Percentiles rank a stretch among this genome's conserved stretches.
phyloP scores from a whole-genome alignment of 2,113 vertebrate species.

The Dascyllus trimaculatus region DNA sequence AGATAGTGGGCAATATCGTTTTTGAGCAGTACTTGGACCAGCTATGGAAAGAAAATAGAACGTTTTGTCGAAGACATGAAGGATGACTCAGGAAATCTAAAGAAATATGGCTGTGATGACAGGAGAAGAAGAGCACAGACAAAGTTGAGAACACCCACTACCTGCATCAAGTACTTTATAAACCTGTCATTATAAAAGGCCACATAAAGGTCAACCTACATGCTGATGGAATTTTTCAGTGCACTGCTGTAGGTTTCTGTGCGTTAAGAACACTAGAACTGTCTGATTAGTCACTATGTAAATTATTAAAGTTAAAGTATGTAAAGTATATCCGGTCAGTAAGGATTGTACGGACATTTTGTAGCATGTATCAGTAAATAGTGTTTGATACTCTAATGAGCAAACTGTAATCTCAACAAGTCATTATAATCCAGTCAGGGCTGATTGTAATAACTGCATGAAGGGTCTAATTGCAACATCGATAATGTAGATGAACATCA shows the following conservation, averaged over 20 bases:
- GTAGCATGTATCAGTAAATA: not conserved
- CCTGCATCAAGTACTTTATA: slow-evolving; percentile 8
- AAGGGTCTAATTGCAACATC: slow-evolving; percentile 34
- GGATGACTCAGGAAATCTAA: too few relatives aligned
- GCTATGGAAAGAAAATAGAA: too few relatives aligned
- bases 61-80: too few relatives aligned
- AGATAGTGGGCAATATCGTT: too few relatives aligned
- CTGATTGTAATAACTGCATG: slow-evolving; percentile 28
- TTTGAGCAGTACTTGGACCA: too few relatives aligned
- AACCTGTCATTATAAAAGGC: slow-evolving; percentile 4
- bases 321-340: not conserved
- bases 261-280: not conserved
- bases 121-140: not conserved
- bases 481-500: not conserved
- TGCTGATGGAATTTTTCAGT: not conserved
- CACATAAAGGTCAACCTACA: slow-evolving; percentile 8
- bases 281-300: not conserved
- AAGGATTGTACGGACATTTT: not conserved
- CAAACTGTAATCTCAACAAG: not conserved
- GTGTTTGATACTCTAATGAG: not conserved
- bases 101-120: not conserved
- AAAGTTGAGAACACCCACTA: not conserved
- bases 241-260: not conserved
- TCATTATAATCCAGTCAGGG: slow-evolving; percentile 2
- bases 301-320: too few relatives aligned